Evolutionary conservation across 2,113 vertebrate species (phyloP).

Genomic region (Hystrix cristata): DNA sequence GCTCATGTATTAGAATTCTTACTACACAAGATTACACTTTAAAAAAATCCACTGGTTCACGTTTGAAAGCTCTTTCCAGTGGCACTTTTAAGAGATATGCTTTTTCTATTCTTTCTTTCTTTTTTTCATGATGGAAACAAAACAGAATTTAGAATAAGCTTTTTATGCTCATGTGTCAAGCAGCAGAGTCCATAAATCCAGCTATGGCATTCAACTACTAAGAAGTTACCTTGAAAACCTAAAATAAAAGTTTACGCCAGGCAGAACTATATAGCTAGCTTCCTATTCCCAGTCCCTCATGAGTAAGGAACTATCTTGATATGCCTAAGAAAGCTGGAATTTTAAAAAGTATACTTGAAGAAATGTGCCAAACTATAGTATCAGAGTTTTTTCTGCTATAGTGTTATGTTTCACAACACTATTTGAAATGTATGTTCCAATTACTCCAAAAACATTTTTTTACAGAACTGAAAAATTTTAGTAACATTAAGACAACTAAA

Average conservation of each 20-base stretch:
- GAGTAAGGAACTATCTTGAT: background rate
- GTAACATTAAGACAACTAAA: slow-evolving; percentile 11
- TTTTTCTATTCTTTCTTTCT: slow-evolving; percentile 11
- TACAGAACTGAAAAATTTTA: background rate
- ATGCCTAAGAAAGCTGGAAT: background rate
- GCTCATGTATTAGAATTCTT: slow-evolving; percentile 8
- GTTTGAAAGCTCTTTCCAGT: slow-evolving; percentile 42
- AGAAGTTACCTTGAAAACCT: slow-evolving; percentile 49
- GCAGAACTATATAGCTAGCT: background rate
- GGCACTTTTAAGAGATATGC: slow-evolving; percentile 35
- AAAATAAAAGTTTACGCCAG: slow-evolving; percentile 62
- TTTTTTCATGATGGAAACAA: slow-evolving; percentile 54
- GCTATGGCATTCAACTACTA: slow-evolving; percentile 41
- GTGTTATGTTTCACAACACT: background rate
- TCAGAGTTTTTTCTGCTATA: background rate
- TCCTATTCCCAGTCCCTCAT: slow-evolving; percentile 32
- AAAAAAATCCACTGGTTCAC: background rate
- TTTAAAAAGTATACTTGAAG: slow-evolving; percentile 50
- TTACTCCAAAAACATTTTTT: background rate
- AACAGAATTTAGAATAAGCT: slow-evolving; percentile 75
- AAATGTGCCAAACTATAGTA: slow-evolving; percentile 4
- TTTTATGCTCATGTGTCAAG: slow-evolving; percentile 70
- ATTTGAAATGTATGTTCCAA: slow-evolving; percentile 9
- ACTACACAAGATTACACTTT: background rate
- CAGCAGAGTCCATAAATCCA: slow-evolving; percentile 15